phyloP scores from a whole-genome alignment of 2,797 vertebrate genomes.

The Pseudomugil gertrudae region DNA sequence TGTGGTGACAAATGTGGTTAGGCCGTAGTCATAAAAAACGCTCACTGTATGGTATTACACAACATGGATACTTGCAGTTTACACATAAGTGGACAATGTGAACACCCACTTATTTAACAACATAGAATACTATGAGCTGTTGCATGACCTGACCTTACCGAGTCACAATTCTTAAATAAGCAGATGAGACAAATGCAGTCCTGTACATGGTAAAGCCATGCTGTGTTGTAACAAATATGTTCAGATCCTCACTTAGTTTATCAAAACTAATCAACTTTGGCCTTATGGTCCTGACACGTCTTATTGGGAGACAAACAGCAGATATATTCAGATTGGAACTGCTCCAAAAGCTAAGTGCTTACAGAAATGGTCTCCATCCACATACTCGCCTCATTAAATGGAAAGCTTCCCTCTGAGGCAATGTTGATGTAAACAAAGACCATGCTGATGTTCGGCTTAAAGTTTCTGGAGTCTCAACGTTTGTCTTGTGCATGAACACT shows the following conservation, averaged over 20 bases:
- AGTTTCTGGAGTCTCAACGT: slow-evolving; percentile 22
- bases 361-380: slow-evolving; percentile 63
- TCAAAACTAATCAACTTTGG: slow-evolving; percentile 10
- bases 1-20: background rate
- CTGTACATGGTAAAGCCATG: slow-evolving; percentile 12
- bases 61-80: slow-evolving; percentile 27
- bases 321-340: slow-evolving; percentile 52
- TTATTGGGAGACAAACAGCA: slow-evolving; percentile 33
- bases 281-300: slow-evolving; percentile 5
- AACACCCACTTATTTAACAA: slow-evolving; percentile 35
- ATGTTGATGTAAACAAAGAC: slow-evolving; percentile 60
- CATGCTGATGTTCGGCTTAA: slow-evolving; percentile 51
- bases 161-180: slow-evolving; percentile 34
- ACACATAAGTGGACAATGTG: slow-evolving; percentile 38
- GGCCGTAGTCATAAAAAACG: background rate
- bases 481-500: background rate
- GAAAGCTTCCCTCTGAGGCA: slow-evolving; percentile 44
- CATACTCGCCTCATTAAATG: slow-evolving; percentile 47
- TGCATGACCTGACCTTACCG: slow-evolving; percentile 22
- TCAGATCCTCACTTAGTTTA: background rate
- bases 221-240: slow-evolving; percentile 22
- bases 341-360: slow-evolving; percentile 69
- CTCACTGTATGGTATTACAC: slow-evolving; percentile 31
- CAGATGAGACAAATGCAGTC: slow-evolving; percentile 22
- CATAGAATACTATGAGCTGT: slow-evolving; percentile 36